Base-by-base conservation (phyloP, 2,113 vertebrate genomes). In the Halcyon senegalensis region DNA sequence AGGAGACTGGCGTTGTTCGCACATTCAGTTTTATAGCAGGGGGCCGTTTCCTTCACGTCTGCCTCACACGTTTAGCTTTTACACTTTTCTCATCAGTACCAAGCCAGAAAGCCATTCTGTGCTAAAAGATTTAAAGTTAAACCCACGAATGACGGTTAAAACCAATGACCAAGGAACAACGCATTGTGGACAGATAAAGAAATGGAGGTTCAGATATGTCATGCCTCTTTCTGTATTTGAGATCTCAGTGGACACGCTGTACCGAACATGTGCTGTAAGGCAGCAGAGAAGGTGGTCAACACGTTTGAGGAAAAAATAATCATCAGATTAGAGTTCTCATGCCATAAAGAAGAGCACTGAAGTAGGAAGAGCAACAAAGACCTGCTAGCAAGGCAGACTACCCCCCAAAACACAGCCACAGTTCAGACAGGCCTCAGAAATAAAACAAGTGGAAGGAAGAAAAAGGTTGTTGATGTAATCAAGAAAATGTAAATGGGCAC, bases 301-400 rank as follows among this genome's bases (percentile, higher is more conserved):
- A 15, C 0, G 53, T 70, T 11, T 28, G 28, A 24, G 18, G 4
- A n/a, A 37, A 41, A 80, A 18, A n/a, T 11, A 16, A 31, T 12
- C 15, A 48, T 27, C 23, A 64, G 30, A 69, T 33, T 28, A 78
- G 35, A 89, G 39, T 4, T 3, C 78, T 14, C 15, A 5, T 14
- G 17, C 17, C 5, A 4, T 5, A 55, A 51, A 18, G 55, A 31
- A 10, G 21, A 55, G n/a, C 8, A 1, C 0, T 15, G 31, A 15
- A 77, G 33, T 0, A 60, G 23, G 16, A 70, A 69, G 10, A 43
- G 35, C 17, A 28, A 50, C 3, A 28, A 28, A 50, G 27, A 53
- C 13, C 24, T 4, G 10, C 18, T 30, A n/a, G 59, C 28, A 43
- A 33, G 41, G 53, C 37, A 62, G 37, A 51, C 24, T 21, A 27